Conservation (phyloP, 2,888 invertebrate genomes). For the Campoplex nolae region DNA sequence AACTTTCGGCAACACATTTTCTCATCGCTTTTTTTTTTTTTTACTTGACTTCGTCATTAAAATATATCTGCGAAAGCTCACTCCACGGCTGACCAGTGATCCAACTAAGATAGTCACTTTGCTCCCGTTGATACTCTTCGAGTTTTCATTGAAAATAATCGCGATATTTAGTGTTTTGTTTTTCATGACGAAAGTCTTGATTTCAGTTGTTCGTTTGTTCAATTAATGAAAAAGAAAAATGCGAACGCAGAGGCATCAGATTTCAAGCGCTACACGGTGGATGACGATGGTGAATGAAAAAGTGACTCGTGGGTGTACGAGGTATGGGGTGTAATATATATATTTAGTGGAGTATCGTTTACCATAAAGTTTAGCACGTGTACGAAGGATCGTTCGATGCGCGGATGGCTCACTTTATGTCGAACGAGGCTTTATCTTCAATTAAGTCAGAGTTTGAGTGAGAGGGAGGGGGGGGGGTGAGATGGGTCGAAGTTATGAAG, state of each 20-base stretch:
- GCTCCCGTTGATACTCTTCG: no score
- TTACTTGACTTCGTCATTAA: no score
- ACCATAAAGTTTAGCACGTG: conserved; percentile 62
- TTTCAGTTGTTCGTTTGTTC: background rate
- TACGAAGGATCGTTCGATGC: conserved; percentile 42
- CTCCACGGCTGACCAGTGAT: no score
- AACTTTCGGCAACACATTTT: background rate
- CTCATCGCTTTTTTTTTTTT: no score
- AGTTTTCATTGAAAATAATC: no score
- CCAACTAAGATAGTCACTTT: no score
- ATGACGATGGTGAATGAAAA: background rate
- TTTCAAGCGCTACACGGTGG: background rate
- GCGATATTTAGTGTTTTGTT: no score
- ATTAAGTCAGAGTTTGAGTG: conserved; percentile 58
- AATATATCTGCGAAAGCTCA: no score
- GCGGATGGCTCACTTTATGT: conserved; percentile 65
- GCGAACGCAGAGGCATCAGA: background rate
- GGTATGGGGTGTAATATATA: background rate
- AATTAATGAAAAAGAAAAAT: background rate
- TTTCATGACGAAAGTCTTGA: no score
- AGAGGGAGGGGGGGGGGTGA: conserved; percentile 22
- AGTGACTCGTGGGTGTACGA: background rate
- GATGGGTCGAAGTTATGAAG: background rate
- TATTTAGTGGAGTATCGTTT: conserved; percentile 24
- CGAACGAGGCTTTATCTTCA: conserved; percentile 66